Base-by-base conservation (phyloP, 53 echinoderm and acorn worm species). In the Luidia sarsii region DNA sequence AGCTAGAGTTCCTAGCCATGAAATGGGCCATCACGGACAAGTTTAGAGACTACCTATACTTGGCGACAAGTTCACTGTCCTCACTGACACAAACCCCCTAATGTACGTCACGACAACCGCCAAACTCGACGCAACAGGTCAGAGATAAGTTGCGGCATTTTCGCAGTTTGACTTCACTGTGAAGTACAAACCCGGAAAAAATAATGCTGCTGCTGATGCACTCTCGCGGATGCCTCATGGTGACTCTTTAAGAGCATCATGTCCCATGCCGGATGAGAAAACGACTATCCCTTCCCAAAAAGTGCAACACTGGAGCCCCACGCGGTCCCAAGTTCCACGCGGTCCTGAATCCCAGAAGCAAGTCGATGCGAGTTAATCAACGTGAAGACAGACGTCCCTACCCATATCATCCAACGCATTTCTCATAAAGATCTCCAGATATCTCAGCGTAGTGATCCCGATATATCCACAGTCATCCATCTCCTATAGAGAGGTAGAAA, bases 41-140 rank as follows among this genome's bases (percentile, higher is more conserved):
- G n/a, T n/a, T n/a, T n/a, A n/a, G n/a, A 22, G 83, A 83, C 32
- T 83, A 83, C 34, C 28, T 83, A n/a, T n/a, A 7, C 39, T 53
- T 70, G 83, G 83, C 0, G 28, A 11, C 45, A 4, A 63, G 14
- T 63, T 63, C 55, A 21, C 55, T 23, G 64, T 64, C 37, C 38
- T 64, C 5, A 64, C 64, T 25, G 64, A 64, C 18, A 64, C 35
- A n/a, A 64, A 64, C 18, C 64, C 64, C 3, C 64, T 64, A 6
- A 3, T 64, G 18, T 64, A 64, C 6, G 64, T 64, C 11, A 64
- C 64, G 19, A 25, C 64, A 31, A 25, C 64, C 11, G 64, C 64
- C 36, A 64, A 64, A 37, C 39, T 64, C n/a, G n/a, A n/a, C n/a
- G n/a, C n/a, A n/a, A n/a, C n/a, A n/a, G n/a, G n/a, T n/a, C n/a